Percentiles rank a stretch among this genome's conserved stretches.
These are phyloP conservation scores for Drosophila rellima DNA, from an alignment of 2,888 invertebrate species.

Conservation along the genomic window DNA sequence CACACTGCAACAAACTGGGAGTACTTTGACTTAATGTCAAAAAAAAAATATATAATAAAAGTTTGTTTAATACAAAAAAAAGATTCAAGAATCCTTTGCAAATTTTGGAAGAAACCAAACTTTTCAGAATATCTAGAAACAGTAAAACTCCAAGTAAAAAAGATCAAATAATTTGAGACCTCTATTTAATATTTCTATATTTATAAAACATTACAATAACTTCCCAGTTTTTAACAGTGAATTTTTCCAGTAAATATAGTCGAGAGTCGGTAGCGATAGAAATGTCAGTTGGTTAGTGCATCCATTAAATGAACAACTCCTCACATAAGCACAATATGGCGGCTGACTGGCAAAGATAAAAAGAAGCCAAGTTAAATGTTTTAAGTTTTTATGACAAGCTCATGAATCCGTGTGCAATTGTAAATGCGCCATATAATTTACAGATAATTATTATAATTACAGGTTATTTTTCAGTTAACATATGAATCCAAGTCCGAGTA, in stretches of 20 bases:
- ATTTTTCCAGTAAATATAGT: not conserved
- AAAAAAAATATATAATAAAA: too few relatives aligned
- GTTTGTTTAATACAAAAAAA: too few relatives aligned
- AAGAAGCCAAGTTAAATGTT: slow-evolving; percentile 53
- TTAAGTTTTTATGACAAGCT: slow-evolving; percentile 74
- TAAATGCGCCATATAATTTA: slow-evolving; percentile 78
- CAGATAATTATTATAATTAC: slow-evolving; percentile 81
- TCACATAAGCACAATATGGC: slow-evolving; percentile 37
- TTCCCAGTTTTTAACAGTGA: not conserved
- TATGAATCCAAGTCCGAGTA: slow-evolving; percentile 36
- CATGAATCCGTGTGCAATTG: slow-evolving; percentile 78
- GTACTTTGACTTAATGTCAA: not conserved
- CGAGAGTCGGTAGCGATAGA: slow-evolving; percentile 4
- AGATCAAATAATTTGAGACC: too few relatives aligned
- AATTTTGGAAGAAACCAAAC: too few relatives aligned
- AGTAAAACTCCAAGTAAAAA: too few relatives aligned
- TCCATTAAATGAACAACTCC: slow-evolving; percentile 26
- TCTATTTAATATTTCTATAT: not conserved
- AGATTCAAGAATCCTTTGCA: too few relatives aligned
- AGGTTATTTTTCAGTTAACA: slow-evolving; percentile 76
- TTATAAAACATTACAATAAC: not conserved
- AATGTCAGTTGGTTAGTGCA: slow-evolving; percentile 25
- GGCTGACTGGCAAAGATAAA: slow-evolving; percentile 51
- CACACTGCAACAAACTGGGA: slow-evolving; percentile 35
- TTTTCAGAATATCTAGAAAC: too few relatives aligned